A percentile compares a stretch with the other conserved stretches of the same genome.
Conservation (phyloP, 2,888 invertebrate species). For the Nowickia ferox region DNA sequence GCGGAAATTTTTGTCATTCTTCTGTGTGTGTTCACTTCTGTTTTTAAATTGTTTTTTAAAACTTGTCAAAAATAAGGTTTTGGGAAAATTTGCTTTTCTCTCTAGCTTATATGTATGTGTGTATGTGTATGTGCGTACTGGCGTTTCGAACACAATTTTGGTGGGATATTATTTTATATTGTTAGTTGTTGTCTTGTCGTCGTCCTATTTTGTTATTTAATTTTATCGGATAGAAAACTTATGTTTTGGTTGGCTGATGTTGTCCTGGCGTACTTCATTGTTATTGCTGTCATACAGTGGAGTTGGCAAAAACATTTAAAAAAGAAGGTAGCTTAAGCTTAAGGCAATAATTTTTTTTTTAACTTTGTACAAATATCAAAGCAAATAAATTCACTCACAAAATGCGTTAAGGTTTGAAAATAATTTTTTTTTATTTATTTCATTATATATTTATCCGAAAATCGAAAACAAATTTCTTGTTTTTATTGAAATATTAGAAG, state of each 20-base stretch:
- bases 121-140: neutral
- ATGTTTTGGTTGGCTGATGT: constrained; percentile 48
- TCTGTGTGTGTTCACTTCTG: neutral
- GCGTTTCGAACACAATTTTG: neutral
- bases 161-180: neutral
- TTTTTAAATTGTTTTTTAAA: constrained; percentile 46
- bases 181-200: constrained; percentile 22
- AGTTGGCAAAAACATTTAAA: neutral
- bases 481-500: no score
- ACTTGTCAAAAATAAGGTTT: neutral
- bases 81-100: constrained; percentile 25
- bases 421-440: no score
- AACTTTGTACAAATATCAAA: no score
- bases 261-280: neutral
- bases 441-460: no score
- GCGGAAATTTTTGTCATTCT: constrained; percentile 33
- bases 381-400: no score
- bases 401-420: no score
- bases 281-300: constrained; percentile 4
- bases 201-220: constrained; percentile 35
- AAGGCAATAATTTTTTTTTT: no score
- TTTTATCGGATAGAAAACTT: constrained; percentile 52
- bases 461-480: no score
- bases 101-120: neutral
- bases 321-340: no score